Evolutionary conservation across 2,113 vertebrate genomes (phyloP).

Genomic region (Nothoprocta pentlandii): DNA sequence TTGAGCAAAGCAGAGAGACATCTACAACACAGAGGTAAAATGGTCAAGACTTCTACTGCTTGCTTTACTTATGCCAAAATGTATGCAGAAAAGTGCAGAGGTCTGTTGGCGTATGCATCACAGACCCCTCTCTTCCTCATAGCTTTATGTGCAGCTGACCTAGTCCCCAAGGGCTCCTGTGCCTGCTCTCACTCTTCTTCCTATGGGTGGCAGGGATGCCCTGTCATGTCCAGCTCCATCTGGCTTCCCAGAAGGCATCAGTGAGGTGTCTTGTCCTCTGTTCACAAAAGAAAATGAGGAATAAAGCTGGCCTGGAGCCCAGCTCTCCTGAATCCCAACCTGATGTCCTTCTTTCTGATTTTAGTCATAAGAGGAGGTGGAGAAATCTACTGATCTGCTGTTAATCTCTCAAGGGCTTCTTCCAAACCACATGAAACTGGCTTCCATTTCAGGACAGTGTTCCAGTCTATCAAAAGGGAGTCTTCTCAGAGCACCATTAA

Average conservation of each 20-base stretch:
- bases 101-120: neutral
- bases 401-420: neutral
- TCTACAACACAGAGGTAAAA: neutral
- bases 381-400: conserved; percentile 49
- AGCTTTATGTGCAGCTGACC: neutral
- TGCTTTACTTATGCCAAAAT: rapidly evolving
- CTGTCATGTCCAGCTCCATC: neutral
- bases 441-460: conserved; percentile 35
- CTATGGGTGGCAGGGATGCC: rapidly evolving
- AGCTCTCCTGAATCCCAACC: neutral
- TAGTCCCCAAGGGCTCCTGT: neutral
- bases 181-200: neutral
- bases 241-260: neutral
- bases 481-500: neutral
- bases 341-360: neutral
- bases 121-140: neutral
- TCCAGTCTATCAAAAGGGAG: neutral
- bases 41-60: neutral
- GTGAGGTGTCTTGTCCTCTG: rapidly evolving
- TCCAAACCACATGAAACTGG: conserved; percentile 45
- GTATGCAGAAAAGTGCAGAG: neutral
- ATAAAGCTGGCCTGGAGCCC: neutral
- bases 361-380: neutral
- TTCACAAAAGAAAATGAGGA: neutral
- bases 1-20: neutral